Percentiles rank a stretch among this genome's conserved stretches.
These are phyloP conservation scores for Calliscelio sp. DNA, from an alignment of 2,888 invertebrate genomes.

Conservation along the genomic window DNA sequence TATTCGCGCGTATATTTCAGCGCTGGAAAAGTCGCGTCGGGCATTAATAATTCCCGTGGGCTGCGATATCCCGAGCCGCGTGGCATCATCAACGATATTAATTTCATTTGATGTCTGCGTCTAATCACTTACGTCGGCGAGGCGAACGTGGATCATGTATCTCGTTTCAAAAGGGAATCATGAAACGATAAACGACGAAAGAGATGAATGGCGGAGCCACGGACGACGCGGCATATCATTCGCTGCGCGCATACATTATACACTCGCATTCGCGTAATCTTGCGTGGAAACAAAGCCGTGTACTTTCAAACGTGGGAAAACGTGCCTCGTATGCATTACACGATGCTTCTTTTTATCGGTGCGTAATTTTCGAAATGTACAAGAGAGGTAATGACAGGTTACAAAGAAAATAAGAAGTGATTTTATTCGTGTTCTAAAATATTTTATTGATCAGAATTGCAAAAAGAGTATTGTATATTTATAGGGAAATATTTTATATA, in stretches of 20 bases:
- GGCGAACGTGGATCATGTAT: constrained; percentile 49
- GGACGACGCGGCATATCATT: constrained; percentile 53
- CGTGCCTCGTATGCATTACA: neutral
- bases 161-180: constrained; percentile 52
- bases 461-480: no score
- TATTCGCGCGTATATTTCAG: constrained; percentile 62
- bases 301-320: constrained; percentile 65
- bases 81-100: constrained; percentile 61
- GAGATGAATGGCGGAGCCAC: constrained; percentile 57
- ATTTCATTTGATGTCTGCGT: constrained; percentile 62
- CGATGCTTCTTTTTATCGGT: no score
- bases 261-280: constrained; percentile 61
- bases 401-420: no score
- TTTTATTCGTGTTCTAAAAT: no score
- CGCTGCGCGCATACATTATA: constrained; percentile 53
- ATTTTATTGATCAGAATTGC: no score
- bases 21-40: constrained; percentile 42
- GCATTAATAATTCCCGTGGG: constrained; percentile 59
- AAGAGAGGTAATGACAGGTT: no score
- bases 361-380: no score
- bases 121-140: constrained; percentile 58
- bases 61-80: constrained; percentile 38
- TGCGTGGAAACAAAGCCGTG: constrained; percentile 63
- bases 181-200: constrained; percentile 65
- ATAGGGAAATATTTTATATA: no score